Conservation (phyloP, 1,140 invertebrate species). For the Bombus turneri region DNA sequence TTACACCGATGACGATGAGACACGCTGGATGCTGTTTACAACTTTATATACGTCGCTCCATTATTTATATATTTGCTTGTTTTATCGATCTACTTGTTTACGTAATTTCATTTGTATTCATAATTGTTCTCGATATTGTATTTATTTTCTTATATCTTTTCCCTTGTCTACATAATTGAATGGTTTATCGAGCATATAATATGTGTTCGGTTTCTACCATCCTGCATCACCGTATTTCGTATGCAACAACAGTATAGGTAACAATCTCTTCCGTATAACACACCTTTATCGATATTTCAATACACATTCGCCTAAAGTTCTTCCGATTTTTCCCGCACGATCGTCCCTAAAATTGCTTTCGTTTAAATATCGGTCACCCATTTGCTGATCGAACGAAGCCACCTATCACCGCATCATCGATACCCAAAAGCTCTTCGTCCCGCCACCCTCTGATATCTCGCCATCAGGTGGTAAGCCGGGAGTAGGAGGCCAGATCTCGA, state of each 20-base stretch:
- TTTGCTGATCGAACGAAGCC: conserved; percentile 20
- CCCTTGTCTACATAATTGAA: too few species aligned
- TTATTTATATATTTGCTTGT: too few species aligned
- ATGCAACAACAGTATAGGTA: background rate
- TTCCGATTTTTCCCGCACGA: background rate
- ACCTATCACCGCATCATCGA: background rate
- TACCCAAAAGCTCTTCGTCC: conserved; percentile 15
- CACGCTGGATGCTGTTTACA: background rate
- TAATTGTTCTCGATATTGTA: too few species aligned
- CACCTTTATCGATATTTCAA: background rate
- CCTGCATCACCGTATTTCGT: background rate
- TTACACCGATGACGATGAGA: background rate
- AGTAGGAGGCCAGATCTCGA: conserved; percentile 3
- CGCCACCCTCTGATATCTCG: background rate
- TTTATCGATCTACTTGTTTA: too few species aligned
- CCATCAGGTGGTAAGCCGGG: conserved; percentile 12
- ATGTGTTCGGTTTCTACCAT: too few species aligned
- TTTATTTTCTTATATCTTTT: too few species aligned
- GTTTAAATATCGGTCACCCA: conserved; percentile 52
- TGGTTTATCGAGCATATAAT: too few species aligned
- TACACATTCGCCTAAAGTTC: background rate
- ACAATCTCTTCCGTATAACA: background rate
- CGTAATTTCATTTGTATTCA: too few species aligned
- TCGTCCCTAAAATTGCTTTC: conserved; percentile 14
- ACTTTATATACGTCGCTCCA: background rate